Evolutionary conservation across 1,140 invertebrate genomes (phyloP), one percentile per base, ranked within the genome.

Genomic region (Orius laevigatus): DNA sequence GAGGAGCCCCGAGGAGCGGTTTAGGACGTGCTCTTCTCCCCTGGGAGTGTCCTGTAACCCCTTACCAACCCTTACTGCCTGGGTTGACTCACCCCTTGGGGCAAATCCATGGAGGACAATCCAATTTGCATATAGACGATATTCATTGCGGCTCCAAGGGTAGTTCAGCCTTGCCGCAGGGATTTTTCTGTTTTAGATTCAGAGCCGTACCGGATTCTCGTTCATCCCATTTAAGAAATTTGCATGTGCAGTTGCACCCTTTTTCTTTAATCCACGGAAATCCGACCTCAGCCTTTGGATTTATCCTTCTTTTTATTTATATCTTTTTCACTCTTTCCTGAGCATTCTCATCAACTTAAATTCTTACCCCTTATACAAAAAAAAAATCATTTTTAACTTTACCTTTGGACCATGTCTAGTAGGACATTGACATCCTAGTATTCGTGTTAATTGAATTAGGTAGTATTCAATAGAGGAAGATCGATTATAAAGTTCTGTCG

Each of bases 121-220:
- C 43, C 43, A 45, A 45, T 45, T 45, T 45, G 43, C 43, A 45
- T 45, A 45, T 45, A 45, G 43, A 45, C 43, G 43, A 45, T 45
- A 45, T 45, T 45, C 43, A 45, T 45, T 45, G 43, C 43, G 18
- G 15, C 25, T 25, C 25, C 25, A 25, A 25, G 25, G 25, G 25
- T 25, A 25, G 25, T 25, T 25, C 25, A 25, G 25, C 25, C 25
- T 25, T 25, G 25, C 43, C 25, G 25, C 43, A 25, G 43, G 25
- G 43, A 45, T 45, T 45, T 45, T 45, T 45, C 43, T 45, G 43
- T 32, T 45, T 45, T 45, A 32, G 43, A 45, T 45, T 45, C 43
- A 45, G 32, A 18, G 32, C n/a, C 43, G 25, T 32, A 32, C 32
- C 19, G 43, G 15, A 15, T 16, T 42, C 40, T 19, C 40, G 14